Percentiles rank a stretch among this genome's conserved stretches.
Conservation (phyloP, 2,888 invertebrate species). For the Tiphia femorata region DNA sequence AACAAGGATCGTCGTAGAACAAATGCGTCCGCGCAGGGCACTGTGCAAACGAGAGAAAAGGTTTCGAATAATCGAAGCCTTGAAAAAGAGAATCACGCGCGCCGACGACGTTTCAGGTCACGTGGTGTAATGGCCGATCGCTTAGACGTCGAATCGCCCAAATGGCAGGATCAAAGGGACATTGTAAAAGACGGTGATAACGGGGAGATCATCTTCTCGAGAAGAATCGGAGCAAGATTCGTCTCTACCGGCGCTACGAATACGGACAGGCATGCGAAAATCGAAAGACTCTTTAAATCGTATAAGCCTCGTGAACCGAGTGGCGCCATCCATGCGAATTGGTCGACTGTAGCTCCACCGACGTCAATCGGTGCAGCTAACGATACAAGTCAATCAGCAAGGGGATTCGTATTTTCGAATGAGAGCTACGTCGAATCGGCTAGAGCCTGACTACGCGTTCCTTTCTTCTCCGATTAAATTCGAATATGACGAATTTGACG, state of each 20-base stretch:
- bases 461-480: no score
- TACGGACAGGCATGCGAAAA: constrained; percentile 2
- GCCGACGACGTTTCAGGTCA: constrained; percentile 5
- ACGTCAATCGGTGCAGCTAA: no score
- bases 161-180: no score
- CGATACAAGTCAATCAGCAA: no score
- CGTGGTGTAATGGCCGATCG: no score
- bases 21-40: not conserved
- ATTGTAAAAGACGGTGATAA: no score
- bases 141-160: not conserved
- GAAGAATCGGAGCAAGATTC: not conserved
- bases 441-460: no score
- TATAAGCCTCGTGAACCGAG: not conserved
- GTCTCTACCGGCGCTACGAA: not conserved
- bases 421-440: no score
- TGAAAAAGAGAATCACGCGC: not conserved
- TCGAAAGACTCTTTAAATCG: constrained; percentile 10
- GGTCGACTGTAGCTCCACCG: no score
- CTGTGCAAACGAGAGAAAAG: not conserved
- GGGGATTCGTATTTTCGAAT: no score
- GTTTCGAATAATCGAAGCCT: no score
- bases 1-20: constrained; percentile 4
- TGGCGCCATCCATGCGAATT: no score
- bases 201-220: not conserved
- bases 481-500: not conserved